These are phyloP conservation scores for Myotis lucifugus DNA, from an alignment of 2,113 vertebrate species.

Conservation along the genomic window DNA sequence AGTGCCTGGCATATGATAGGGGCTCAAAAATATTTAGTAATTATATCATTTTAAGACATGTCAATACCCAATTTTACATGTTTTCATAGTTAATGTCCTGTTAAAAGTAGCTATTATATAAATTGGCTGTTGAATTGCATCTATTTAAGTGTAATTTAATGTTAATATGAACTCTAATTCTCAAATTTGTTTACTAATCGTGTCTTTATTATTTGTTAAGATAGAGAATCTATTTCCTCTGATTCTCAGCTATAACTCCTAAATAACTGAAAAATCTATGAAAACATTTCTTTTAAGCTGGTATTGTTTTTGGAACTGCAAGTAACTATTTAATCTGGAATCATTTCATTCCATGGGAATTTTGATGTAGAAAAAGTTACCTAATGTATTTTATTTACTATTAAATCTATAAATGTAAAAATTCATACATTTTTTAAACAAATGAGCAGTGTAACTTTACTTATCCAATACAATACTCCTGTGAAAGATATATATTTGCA, in stretches of 20 bases:
- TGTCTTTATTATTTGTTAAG: constrained; percentile 53
- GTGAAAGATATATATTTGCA: constrained; percentile 46
- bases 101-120: constrained; percentile 44
- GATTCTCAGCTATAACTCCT: constrained; percentile 57
- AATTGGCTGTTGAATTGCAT: constrained; percentile 54
- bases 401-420: constrained; percentile 54
- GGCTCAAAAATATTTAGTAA: constrained; percentile 22
- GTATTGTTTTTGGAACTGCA: constrained; percentile 59
- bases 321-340: constrained; percentile 72
- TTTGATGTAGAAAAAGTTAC: constrained; percentile 70
- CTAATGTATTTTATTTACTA: constrained; percentile 65
- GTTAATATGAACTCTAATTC: constrained; percentile 73
- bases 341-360: constrained; percentile 51
- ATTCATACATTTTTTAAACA: constrained; percentile 57
- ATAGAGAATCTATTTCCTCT: constrained; percentile 69
- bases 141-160: constrained; percentile 56
- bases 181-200: constrained; percentile 68
- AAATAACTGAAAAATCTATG: constrained; percentile 72
- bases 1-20: neutral
- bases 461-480: constrained; percentile 24
- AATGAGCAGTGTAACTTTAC: neutral
- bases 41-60: constrained; percentile 29
- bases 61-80: neutral
- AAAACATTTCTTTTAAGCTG: constrained; percentile 43
- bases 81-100: neutral